These are phyloP conservation scores for Cephalopholis sonnerati DNA, from an alignment of 2,113 vertebrate species.

Conservation along the genomic window DNA sequence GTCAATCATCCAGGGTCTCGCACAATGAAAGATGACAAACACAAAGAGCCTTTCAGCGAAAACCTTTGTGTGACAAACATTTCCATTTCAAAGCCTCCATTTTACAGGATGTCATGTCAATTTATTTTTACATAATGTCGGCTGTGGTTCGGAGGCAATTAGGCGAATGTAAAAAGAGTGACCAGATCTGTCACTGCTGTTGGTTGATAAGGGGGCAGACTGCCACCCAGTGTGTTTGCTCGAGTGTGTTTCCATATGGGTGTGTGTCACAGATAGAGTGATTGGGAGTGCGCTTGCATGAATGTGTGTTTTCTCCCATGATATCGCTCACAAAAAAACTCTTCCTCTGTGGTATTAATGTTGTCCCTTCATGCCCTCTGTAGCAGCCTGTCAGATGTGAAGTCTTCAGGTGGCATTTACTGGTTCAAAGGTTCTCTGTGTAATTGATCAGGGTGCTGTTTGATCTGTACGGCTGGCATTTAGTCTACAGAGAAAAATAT, in stretches of 20 bases:
- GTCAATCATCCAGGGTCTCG: constrained; percentile 67
- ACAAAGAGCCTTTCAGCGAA: constrained; percentile 62
- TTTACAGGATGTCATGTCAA: constrained; percentile 57
- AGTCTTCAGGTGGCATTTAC: constrained; percentile 72
- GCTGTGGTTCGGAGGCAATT: constrained; percentile 53
- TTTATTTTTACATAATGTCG: constrained; percentile 67
- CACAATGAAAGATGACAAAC: constrained; percentile 68
- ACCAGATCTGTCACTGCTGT: constrained; percentile 57
- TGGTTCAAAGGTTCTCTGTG: constrained; percentile 68
- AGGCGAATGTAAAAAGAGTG: constrained; percentile 45
- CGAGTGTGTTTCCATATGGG: not conserved
- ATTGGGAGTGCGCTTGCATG: not conserved
- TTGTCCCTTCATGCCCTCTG: constrained; percentile 39
- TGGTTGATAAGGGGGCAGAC: constrained; percentile 24
- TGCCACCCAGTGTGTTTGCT: constrained; percentile 8
- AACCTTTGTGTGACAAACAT: constrained; percentile 71
- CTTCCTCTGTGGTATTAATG: constrained; percentile 42
- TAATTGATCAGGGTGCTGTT: constrained; percentile 77
- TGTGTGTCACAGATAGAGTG: constrained; percentile 10
- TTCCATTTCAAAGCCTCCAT: constrained; percentile 68
- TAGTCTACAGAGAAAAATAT: constrained; percentile 59
- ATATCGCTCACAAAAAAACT: not conserved
- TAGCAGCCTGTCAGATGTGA: constrained; percentile 46
- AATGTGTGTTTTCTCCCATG: constrained; percentile 3
- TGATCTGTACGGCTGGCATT: constrained; percentile 76